Evolutionary conservation across 2,113 vertebrate genomes (phyloP), one percentile per base, ranked within the genome.

Genomic region (Callithrix jacchus): DNA sequence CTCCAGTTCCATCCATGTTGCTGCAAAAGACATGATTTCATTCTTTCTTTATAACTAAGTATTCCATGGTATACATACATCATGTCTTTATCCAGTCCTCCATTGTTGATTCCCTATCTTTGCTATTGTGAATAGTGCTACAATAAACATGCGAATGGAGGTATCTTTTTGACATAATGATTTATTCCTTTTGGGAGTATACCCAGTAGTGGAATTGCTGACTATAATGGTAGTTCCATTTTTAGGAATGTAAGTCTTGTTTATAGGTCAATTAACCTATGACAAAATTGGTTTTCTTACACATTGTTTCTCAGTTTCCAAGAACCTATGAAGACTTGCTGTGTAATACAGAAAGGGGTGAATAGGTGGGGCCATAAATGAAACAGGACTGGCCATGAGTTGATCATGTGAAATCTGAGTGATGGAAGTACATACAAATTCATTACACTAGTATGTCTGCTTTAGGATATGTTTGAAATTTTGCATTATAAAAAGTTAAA

Each of bases 401-500:
- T 77, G 18, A 64, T 84, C 18, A n/a, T 1, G 3, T 40, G 35
- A 77, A 91, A 94, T 45, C 35, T 81, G 56, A 73, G 45, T 27
- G 40, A 20, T 61, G 6, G 20, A 52, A 84, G 27, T 71, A n/a
- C 13, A 12, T 3, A 14, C 23, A 80, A 56, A 4, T 13, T 95
- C 68, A 52, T 52, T 42, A 27, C 9, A 23, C 2, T 11, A 32
- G n/a, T 40, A 3, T 80, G 58, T 56, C 77, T 83, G 37, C n/a
- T 40, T 71, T 73, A 49, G 54, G n/a, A 30, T 76, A 42, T 73
- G 6, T 73, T 73, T 42, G 16, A 95, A 89, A 52, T 77, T 68
- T 94, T 86, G 12, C 70, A 54, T 79, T 81, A 82, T 54, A 54
- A 89, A 88, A 89, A 47, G 73, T 82, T 85, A 45, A 95, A 23